These are phyloP conservation scores for Ibycter americanus DNA, from an alignment of 2,797 vertebrate species.

Conservation along the genomic window DNA sequence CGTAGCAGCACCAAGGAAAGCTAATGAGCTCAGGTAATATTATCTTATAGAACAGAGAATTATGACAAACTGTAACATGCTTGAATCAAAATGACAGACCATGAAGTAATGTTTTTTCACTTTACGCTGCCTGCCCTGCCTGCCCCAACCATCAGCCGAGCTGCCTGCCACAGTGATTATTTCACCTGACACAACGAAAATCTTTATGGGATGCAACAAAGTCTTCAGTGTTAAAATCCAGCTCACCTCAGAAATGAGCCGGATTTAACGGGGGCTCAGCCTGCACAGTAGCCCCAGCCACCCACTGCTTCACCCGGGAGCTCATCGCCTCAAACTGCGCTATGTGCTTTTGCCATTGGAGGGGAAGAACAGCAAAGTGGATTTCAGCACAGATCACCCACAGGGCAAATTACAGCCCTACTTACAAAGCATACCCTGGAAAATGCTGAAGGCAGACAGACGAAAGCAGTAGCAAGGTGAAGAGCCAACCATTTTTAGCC, in stretches of 20 bases:
- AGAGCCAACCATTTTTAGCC: not conserved
- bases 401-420: not conserved
- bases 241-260: not conserved
- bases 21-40: constrained; percentile 22
- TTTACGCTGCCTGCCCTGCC: not conserved
- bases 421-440: not conserved
- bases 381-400: not conserved
- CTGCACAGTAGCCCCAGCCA: not conserved
- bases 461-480: not conserved
- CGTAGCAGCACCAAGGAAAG: not conserved
- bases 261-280: not conserved
- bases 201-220: constrained; percentile 22
- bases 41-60: constrained; percentile 23
- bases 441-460: not conserved
- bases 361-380: not conserved
- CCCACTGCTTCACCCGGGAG: rapidly evolving
- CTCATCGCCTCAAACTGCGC: not conserved
- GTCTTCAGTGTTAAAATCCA: not conserved
- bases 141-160: constrained; percentile 24
- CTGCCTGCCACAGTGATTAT: constrained; percentile 61
- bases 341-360: not conserved
- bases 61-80: not conserved
- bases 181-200: constrained; percentile 33
- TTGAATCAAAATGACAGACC: constrained; percentile 68
- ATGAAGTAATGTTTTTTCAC: constrained; percentile 59